Conservation (phyloP, 2,888 invertebrate genomes). For the Ommatoiulus sabulosus region DNA sequence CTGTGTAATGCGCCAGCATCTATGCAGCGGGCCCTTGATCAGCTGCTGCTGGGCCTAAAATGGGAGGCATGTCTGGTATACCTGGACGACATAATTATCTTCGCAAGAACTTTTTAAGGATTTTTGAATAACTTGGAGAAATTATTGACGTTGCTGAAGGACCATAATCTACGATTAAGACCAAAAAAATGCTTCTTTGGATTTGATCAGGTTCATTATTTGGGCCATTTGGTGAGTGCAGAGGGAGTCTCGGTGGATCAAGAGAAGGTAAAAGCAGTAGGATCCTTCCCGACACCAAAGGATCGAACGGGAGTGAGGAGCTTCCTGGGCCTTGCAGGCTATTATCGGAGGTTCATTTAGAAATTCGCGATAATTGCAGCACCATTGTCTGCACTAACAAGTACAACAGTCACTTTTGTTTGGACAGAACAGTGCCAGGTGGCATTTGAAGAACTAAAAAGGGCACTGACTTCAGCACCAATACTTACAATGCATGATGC, state of each 20-base stretch:
- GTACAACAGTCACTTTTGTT: neutral
- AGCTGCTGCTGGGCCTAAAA: neutral
- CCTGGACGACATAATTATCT: neutral
- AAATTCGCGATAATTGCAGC: neutral
- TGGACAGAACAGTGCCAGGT: neutral
- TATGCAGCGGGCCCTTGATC: neutral
- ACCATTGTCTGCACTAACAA: neutral
- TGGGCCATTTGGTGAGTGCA: neutral
- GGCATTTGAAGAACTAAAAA: neutral
- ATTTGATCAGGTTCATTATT: neutral
- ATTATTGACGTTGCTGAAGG: neutral
- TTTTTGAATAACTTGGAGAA: neutral
- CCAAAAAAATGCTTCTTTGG: neutral
- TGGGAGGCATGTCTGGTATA: neutral
- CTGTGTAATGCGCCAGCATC: neutral
- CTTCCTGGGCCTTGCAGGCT: conserved; percentile 48
- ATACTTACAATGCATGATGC: neutral
- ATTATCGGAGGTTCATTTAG: neutral
- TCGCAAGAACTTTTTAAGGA: neutral
- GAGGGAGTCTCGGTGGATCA: neutral
- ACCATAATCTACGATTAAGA: neutral
- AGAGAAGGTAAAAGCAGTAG: neutral
- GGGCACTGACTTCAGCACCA: neutral
- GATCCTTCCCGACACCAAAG: neutral
- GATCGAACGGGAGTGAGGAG: neutral